phyloP scores from a whole-genome alignment of 2,888 invertebrate species.

The Gymnocheta viridis region DNA sequence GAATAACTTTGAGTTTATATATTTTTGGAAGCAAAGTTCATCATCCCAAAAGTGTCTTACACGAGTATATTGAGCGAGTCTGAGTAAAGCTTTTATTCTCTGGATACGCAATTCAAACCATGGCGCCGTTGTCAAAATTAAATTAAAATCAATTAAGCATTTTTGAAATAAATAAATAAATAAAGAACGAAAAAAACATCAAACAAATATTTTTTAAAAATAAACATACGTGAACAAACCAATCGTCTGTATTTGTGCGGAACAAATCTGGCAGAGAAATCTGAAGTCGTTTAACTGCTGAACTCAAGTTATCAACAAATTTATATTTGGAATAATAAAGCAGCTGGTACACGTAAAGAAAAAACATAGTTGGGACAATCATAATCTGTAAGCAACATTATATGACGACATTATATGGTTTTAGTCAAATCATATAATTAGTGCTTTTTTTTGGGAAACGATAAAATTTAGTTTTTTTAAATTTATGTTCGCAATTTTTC shows the following conservation, averaged over 20 bases:
- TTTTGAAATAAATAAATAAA: neutral
- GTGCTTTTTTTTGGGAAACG: too few relatives aligned
- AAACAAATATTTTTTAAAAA: neutral
- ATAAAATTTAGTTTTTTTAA: too few relatives aligned
- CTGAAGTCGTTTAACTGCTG: neutral
- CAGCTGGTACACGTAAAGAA: neutral
- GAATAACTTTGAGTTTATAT: neutral
- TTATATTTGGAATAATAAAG: neutral
- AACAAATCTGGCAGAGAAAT: neutral
- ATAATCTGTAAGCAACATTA: too few relatives aligned
- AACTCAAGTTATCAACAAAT: neutral
- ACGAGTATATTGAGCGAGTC: neutral
- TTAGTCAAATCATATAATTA: too few relatives aligned
- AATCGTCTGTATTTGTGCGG: neutral
- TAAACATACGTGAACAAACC: neutral
- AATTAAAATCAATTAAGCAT: conserved; percentile 11
- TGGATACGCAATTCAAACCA: neutral
- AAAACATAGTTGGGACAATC: too few relatives aligned
- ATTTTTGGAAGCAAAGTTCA: conserved; percentile 24
- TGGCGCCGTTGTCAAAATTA: conserved; percentile 15
- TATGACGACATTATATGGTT: too few relatives aligned
- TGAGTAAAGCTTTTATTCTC: neutral
- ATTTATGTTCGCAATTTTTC: too few relatives aligned
- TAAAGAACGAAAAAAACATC: neutral
- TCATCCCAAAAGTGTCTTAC: neutral